Conservation (phyloP, 2,888 invertebrate genomes). For the Leptinotarsa peninsularis region DNA sequence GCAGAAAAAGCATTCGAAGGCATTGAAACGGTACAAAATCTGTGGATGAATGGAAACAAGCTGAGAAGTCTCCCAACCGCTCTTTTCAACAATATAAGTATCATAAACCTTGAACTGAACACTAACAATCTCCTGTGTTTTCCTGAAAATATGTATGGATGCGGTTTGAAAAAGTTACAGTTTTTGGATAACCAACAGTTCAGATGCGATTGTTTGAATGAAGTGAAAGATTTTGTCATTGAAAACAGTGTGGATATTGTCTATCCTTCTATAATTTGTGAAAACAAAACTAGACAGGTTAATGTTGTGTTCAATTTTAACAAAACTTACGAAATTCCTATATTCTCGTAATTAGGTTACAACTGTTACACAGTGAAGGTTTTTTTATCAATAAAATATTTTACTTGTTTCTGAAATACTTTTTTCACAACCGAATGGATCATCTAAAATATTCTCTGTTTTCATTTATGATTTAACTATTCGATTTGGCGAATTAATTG, state of each 20-base stretch:
- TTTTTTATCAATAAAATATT: not conserved
- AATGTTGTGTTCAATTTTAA: constrained; percentile 55
- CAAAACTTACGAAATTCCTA: constrained; percentile 54
- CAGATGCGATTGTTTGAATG: constrained; percentile 57
- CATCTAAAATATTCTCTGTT: too few species aligned
- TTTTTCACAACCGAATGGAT: too few species aligned
- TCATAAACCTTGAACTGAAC: constrained; percentile 53
- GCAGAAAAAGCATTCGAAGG: constrained; percentile 50
- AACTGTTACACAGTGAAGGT: not conserved
- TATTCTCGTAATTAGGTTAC: constrained; percentile 21
- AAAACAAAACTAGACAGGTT: constrained; percentile 48
- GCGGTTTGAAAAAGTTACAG: constrained; percentile 48
- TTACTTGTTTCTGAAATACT: not conserved
- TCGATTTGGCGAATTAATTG: too few species aligned
- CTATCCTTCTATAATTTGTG: constrained; percentile 56
- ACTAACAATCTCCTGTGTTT: constrained; percentile 56
- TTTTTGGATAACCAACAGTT: constrained; percentile 55
- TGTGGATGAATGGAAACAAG: constrained; percentile 57
- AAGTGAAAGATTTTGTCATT: constrained; percentile 54
- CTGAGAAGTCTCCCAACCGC: constrained; percentile 48
- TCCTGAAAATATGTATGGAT: constrained; percentile 49
- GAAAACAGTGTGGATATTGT: constrained; percentile 50
- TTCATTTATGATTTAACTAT: too few species aligned
- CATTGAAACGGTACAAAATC: constrained; percentile 46
- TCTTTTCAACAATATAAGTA: constrained; percentile 53